Evolutionary conservation across 2,797 vertebrate genomes (phyloP).

Genomic region (Lutjanus campechanus): DNA sequence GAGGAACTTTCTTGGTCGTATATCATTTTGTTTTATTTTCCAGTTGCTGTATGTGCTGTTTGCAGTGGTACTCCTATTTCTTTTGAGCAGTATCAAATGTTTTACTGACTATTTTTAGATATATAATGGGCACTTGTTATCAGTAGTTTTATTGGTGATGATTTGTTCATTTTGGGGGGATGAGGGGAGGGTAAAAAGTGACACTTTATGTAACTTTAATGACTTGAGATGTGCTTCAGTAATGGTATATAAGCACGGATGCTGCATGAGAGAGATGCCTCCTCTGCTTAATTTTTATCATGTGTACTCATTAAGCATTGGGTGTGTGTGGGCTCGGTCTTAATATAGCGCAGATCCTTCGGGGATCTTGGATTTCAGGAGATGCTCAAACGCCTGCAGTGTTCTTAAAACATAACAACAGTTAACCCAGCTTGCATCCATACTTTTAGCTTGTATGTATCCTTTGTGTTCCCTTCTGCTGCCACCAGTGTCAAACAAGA

Average conservation of each 20-base stretch:
- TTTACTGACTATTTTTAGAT: too few species aligned
- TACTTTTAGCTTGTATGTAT: not conserved
- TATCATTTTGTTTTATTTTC: too few species aligned
- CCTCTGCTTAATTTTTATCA: not conserved
- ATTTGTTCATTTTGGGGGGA: too few species aligned
- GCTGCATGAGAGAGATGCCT: not conserved
- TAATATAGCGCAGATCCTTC: not conserved
- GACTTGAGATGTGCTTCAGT: too few species aligned
- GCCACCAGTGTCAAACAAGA: not conserved
- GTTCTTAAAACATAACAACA: not conserved
- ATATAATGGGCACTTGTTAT: too few species aligned
- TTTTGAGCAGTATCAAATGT: too few species aligned
- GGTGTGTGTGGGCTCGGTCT: not conserved
- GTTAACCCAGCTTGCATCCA: not conserved
- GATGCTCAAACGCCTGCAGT: constrained; percentile 2
- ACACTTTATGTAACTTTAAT: not conserved
- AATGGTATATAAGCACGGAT: not conserved
- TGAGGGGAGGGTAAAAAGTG: not conserved
- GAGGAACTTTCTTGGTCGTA: too few species aligned
- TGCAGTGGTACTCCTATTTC: too few species aligned
- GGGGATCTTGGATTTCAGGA: constrained; percentile 4
- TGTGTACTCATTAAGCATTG: not conserved
- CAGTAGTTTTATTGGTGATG: too few species aligned
- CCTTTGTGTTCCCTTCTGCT: not conserved
- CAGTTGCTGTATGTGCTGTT: too few species aligned